phyloP scores from a whole-genome alignment of 92 coral and sea anemone species.

The Plumapathes pennacea region DNA sequence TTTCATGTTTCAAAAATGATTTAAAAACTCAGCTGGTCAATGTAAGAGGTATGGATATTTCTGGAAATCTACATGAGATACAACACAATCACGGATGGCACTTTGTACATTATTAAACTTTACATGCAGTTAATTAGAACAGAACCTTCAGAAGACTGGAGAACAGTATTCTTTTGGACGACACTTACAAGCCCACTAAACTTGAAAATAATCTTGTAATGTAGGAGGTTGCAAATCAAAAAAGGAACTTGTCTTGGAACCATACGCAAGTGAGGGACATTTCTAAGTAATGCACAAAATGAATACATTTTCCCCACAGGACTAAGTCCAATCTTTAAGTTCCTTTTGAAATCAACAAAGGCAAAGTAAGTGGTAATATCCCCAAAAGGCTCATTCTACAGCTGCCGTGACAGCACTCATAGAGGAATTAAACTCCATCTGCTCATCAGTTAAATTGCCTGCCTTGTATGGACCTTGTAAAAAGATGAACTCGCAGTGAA shows the following conservation, averaged over 20 bases:
- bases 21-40: too few relatives aligned
- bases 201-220: slow-evolving; percentile 38
- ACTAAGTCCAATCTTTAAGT: slow-evolving; percentile 59
- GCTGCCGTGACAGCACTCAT: slow-evolving; percentile 50
- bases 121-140: too few relatives aligned
- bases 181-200: too few relatives aligned
- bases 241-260: slow-evolving; percentile 18
- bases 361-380: slow-evolving; percentile 50
- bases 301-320: slow-evolving; percentile 51
- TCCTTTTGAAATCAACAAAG: slow-evolving; percentile 49
- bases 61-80: too few relatives aligned
- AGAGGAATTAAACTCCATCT: slow-evolving; percentile 33
- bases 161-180: too few relatives aligned
- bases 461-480: slow-evolving; percentile 40
- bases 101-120: too few relatives aligned
- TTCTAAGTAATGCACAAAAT: slow-evolving; percentile 20
- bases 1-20: too few relatives aligned
- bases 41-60: too few relatives aligned
- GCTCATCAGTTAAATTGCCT: slow-evolving; percentile 30
- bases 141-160: too few relatives aligned
- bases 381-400: slow-evolving; percentile 57
- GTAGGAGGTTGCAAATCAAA: slow-evolving; percentile 46
- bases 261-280: too few relatives aligned
- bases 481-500: background rate
- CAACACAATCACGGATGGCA: too few relatives aligned